Percentiles rank a stretch among this genome's conserved stretches.
These are phyloP conservation scores for Caenorhabditis afra DNA, from an alignment of 2,888 invertebrate genomes.

Conservation along the genomic window DNA sequence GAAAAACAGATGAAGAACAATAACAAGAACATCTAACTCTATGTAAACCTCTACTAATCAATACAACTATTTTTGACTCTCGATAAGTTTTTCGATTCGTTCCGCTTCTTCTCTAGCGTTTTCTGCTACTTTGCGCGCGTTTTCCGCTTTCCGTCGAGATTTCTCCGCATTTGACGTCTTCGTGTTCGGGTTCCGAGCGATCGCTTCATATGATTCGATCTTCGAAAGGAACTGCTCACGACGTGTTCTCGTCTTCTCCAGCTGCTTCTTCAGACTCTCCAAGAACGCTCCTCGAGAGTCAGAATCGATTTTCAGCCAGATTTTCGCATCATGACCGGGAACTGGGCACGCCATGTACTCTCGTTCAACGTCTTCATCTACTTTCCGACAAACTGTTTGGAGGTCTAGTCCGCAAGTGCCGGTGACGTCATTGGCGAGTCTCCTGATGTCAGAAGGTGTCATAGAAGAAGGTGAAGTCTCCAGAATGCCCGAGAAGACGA, in stretches of 20 bases:
- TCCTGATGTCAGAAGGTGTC: slow-evolving; percentile 20
- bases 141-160: slow-evolving; percentile 51
- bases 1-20: neutral
- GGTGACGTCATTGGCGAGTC: slow-evolving; percentile 46
- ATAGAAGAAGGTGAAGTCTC: slow-evolving; percentile 1
- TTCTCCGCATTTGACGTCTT: slow-evolving; percentile 52
- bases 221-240: slow-evolving; percentile 41
- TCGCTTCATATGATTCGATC: slow-evolving; percentile 47
- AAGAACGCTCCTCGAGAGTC: slow-evolving; percentile 38
- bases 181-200: slow-evolving; percentile 48
- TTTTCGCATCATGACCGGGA: slow-evolving; percentile 58
- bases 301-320: slow-evolving; percentile 61
- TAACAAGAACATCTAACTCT: slow-evolving; percentile 16
- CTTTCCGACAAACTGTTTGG: slow-evolving; percentile 16
- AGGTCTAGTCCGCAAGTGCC: slow-evolving; percentile 39
- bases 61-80: slow-evolving; percentile 21
- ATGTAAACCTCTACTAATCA: neutral
- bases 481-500: slow-evolving; percentile 60
- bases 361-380: slow-evolving; percentile 19
- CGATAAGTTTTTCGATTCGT: slow-evolving; percentile 53
- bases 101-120: slow-evolving; percentile 58
- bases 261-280: slow-evolving; percentile 41
- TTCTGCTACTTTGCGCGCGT: slow-evolving; percentile 53
- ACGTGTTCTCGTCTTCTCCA: slow-evolving; percentile 38
- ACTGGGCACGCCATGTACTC: slow-evolving; percentile 55